Base-by-base conservation (phyloP, 64 coral and sea anemone genomes). In the Montipora foliosa region DNA sequence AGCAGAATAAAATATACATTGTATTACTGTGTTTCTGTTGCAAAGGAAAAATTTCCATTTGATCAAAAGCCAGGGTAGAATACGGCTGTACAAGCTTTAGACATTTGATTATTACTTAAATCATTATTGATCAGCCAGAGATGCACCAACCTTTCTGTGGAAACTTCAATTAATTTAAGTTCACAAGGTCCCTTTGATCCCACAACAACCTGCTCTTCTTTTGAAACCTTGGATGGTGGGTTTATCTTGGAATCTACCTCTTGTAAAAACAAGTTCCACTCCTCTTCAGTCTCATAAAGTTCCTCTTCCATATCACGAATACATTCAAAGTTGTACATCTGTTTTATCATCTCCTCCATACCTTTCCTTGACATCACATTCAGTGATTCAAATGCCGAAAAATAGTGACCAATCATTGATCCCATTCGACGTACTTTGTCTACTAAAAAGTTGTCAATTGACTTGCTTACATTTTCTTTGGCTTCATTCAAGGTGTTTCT, bases 211-310 rank as follows among this genome's bases (percentile, higher is more conserved):
- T 81, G 29, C 67, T 19, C 17, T 13, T 77, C 72, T 4, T 25
- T 62, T 22, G 58, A 75, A 47, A 13, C 37, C 74, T 25, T 37
- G 11, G 29, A 13, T 25, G 49, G 50, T 55, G 77, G 58, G 81
- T 89, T 57, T 7, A 99, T 24, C 75, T 89, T 87, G 47, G 44
- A 44, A 94, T 96, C 98, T 82, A 94, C 88, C 19, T 92, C 87
- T 67, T 90, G 24, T 50, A 99, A 72, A 80, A 99, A 99, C 2
- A 37, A 45, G 85, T 99, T 22, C 94, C 94, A 99, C 3, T 68
- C 83, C 44, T 88, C 84, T 77, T 99, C 98, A 48, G 74, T 80
- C 52, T 95, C 84, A 25, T 93, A 71, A 21, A 99, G 79, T 2
- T 77, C 88, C 8, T 99, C 98, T 29, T 82, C 89, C 80, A 59